phyloP scores from a whole-genome alignment of 1,140 invertebrate genomes.

The Drosophila kepulauana region DNA sequence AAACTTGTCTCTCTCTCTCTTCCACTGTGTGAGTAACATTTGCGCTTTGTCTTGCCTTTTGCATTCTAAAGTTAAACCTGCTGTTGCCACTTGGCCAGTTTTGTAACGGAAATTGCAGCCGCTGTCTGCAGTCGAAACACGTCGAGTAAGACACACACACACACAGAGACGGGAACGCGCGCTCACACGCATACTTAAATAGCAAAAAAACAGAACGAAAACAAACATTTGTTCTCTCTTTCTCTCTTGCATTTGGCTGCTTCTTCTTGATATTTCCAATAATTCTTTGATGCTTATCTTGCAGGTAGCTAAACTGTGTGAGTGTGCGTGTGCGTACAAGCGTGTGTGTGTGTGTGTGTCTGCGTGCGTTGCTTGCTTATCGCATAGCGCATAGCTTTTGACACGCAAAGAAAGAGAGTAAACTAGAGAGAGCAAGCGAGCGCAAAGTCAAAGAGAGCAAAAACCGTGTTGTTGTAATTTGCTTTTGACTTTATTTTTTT shows the following conservation, averaged over 20 bases:
- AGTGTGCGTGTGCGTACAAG: too few relatives aligned
- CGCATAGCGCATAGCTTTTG: slow-evolving; percentile 6
- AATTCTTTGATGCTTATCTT: slow-evolving; percentile 48
- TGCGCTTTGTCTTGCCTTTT: slow-evolving; percentile 42
- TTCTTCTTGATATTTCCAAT: slow-evolving; percentile 45
- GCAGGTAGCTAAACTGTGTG: neutral
- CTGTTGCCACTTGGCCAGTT: slow-evolving; percentile 61
- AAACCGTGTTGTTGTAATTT: neutral
- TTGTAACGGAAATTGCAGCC: slow-evolving; percentile 76
- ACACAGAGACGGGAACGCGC: slow-evolving; percentile 5
- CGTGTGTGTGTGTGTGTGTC: slow-evolving; percentile 20
- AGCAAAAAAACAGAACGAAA: slow-evolving; percentile 16
- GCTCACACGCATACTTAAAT: slow-evolving; percentile 53
- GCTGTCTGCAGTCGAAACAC: slow-evolving; percentile 62
- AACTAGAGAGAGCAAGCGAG: slow-evolving; percentile 1
- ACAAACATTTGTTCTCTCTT: slow-evolving; percentile 30
- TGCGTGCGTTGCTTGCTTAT: slow-evolving; percentile 27
- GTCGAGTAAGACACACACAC: slow-evolving; percentile 31
- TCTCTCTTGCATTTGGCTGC: neutral
- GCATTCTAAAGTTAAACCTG: slow-evolving; percentile 69
- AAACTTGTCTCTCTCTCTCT: slow-evolving; percentile 28
- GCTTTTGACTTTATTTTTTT: slow-evolving; percentile 13
- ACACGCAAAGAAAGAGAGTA: slow-evolving; percentile 1
- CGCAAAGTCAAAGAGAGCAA: slow-evolving; percentile 25
- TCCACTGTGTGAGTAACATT: slow-evolving; percentile 30